These are phyloP conservation scores for Pseudomyrmex cubaensis DNA, from an alignment of 1,140 invertebrate genomes.

Conservation along the genomic window DNA sequence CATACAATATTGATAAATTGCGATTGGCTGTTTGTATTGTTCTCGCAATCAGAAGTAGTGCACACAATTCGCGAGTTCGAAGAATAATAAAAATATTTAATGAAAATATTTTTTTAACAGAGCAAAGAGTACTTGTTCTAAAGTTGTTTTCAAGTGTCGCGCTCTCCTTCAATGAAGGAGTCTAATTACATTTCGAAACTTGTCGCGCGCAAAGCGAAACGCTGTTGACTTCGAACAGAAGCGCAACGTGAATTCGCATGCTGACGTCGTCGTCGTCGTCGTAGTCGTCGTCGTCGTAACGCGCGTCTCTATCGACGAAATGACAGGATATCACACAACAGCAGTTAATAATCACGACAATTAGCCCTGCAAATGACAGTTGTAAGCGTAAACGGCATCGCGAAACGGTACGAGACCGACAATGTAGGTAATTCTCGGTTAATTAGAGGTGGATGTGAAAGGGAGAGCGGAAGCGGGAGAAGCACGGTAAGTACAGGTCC, in stretches of 20 bases:
- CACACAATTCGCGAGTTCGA: background rate
- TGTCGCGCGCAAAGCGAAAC: background rate
- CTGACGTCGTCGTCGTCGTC: no score
- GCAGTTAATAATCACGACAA: constrained; percentile 74
- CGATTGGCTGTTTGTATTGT: background rate
- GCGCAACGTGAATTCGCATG: background rate
- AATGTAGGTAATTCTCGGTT: constrained; percentile 78
- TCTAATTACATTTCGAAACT: background rate
- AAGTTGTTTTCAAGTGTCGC: background rate
- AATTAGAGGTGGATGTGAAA: constrained; percentile 72
- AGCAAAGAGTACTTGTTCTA: background rate
- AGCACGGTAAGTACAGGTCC: constrained; percentile 30
- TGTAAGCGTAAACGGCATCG: constrained; percentile 33
- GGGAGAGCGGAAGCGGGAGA: constrained; percentile 1
- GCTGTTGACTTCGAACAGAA: background rate
- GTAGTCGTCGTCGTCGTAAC: background rate
- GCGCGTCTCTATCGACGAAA: background rate
- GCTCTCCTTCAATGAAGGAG: background rate
- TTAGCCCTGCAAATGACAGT: constrained; percentile 64
- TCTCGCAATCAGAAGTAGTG: constrained; percentile 16
- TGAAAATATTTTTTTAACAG: background rate
- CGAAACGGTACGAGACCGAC: constrained; percentile 61
- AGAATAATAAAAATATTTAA: no score
- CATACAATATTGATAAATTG: constrained; percentile 31
- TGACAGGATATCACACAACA: constrained; percentile 1